A percentile compares a stretch with the other conserved stretches of the same genome.
These are phyloP conservation scores for Hypolimnas misippus DNA, from an alignment of 2,888 invertebrate genomes.

Conservation along the genomic window DNA sequence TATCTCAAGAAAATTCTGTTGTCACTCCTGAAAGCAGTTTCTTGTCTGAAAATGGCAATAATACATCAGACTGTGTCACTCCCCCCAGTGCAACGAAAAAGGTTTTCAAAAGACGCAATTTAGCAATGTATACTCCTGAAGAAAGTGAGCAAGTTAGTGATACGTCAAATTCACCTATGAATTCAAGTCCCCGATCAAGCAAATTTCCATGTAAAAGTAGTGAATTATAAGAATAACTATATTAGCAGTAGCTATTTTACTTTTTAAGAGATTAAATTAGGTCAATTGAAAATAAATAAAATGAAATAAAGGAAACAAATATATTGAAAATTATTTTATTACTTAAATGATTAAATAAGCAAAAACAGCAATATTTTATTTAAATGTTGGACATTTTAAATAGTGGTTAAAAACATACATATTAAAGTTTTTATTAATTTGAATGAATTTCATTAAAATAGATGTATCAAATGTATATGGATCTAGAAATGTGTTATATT, in stretches of 20 bases:
- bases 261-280: conserved; percentile 17
- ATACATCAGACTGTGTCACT: conserved; percentile 57
- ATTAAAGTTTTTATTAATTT: too few relatives aligned
- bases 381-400: too few relatives aligned
- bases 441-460: too few relatives aligned
- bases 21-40: conserved; percentile 51
- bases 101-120: conserved; percentile 73
- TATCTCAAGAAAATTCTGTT: conserved; percentile 48
- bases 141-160: conserved; percentile 57
- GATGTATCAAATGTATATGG: too few relatives aligned
- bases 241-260: conserved; percentile 12
- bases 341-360: neutral
- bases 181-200: conserved; percentile 56
- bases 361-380: neutral
- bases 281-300: conserved; percentile 14
- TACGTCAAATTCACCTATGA: conserved; percentile 52
- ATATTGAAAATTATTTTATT: conserved; percentile 10
- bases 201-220: conserved; percentile 55
- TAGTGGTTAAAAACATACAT: too few relatives aligned
- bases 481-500: neutral
- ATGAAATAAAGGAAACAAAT: neutral
- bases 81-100: conserved; percentile 63
- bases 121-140: conserved; percentile 71
- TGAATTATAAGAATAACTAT: conserved; percentile 27
- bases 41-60: conserved; percentile 52